phyloP scores from a whole-genome alignment of 2,888 invertebrate genomes.

The Trachelus iudaicus region DNA sequence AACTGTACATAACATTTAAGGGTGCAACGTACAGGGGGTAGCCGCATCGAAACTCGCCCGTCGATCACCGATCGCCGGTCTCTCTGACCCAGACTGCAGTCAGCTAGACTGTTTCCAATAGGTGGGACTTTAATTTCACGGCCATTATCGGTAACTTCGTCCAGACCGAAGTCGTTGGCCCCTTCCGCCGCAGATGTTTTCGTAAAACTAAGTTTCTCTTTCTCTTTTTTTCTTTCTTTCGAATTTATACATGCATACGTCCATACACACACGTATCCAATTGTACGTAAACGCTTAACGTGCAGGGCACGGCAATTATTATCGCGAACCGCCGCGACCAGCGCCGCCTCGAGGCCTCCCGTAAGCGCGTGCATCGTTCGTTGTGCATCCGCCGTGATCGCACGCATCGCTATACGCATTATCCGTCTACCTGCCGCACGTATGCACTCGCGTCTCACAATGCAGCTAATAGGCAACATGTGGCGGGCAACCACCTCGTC shows the following conservation, averaged over 20 bases:
- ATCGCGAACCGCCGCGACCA: too few species aligned
- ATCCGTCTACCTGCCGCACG: too few species aligned
- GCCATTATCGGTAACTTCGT: background rate
- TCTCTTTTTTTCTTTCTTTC: background rate
- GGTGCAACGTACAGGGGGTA: background rate
- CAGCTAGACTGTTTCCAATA: too few species aligned
- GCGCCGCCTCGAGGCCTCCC: too few species aligned
- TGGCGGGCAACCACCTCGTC: background rate
- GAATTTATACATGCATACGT: too few species aligned
- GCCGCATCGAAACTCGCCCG: background rate
- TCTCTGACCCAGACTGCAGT: too few species aligned
- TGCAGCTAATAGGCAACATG: conserved; percentile 3
- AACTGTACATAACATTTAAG: background rate
- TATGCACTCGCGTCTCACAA: background rate
- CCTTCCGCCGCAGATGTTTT: background rate
- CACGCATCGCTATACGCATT: too few species aligned
- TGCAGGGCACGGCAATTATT: too few species aligned
- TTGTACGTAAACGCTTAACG: background rate
- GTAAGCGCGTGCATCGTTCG: too few species aligned
- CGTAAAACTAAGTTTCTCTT: background rate
- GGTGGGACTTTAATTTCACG: background rate
- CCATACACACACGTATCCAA: too few species aligned
- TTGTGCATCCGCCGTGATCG: too few species aligned
- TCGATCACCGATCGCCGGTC: too few species aligned
- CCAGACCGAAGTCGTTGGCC: background rate